Evolutionary conservation across 2,113 vertebrate species (phyloP).

Genomic region (Caranx ignobilis): DNA sequence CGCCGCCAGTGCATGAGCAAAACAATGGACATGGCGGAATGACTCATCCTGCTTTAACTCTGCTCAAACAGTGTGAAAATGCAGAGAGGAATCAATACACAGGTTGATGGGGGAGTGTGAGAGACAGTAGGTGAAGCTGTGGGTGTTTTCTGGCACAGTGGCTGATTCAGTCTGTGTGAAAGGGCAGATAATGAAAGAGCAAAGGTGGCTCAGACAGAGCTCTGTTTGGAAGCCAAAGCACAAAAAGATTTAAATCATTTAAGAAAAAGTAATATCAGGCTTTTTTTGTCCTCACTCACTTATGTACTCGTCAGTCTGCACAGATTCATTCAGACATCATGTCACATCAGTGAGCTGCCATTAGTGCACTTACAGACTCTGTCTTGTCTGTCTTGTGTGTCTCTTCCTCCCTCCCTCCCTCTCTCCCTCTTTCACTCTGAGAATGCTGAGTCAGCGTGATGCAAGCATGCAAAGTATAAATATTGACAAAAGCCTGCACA

Average conservation of each 20-base stretch:
- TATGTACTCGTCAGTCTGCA: slow-evolving; percentile 22
- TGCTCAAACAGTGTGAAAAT: slow-evolving; percentile 50
- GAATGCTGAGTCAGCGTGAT: slow-evolving; percentile 64
- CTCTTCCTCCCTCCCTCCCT: not conserved
- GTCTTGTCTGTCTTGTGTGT: not conserved
- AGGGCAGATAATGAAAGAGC: slow-evolving; percentile 15
- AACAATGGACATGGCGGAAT: slow-evolving; percentile 56
- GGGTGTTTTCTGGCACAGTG: slow-evolving; percentile 38
- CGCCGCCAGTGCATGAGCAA: slow-evolving; percentile 13
- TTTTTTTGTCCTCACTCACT: not conserved
- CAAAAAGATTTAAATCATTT: not conserved
- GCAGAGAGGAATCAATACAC: slow-evolving; percentile 56
- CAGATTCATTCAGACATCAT: not conserved
- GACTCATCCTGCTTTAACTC: slow-evolving; percentile 62
- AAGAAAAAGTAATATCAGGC: not conserved
- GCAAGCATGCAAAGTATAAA: slow-evolving; percentile 11
- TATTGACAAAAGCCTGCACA: slow-evolving; percentile 25
- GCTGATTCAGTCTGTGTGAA: slow-evolving; percentile 17
- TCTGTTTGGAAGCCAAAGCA: not conserved
- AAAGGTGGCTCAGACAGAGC: not conserved
- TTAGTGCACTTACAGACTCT: slow-evolving; percentile 5
- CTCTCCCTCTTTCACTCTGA: not conserved
- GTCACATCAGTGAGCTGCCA: not conserved
- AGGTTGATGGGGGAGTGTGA: slow-evolving; percentile 44
- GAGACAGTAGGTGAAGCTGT: slow-evolving; percentile 47